These are phyloP conservation scores for Dysmachus trigonus DNA, from an alignment of 2,888 invertebrate genomes.

Conservation along the genomic window DNA sequence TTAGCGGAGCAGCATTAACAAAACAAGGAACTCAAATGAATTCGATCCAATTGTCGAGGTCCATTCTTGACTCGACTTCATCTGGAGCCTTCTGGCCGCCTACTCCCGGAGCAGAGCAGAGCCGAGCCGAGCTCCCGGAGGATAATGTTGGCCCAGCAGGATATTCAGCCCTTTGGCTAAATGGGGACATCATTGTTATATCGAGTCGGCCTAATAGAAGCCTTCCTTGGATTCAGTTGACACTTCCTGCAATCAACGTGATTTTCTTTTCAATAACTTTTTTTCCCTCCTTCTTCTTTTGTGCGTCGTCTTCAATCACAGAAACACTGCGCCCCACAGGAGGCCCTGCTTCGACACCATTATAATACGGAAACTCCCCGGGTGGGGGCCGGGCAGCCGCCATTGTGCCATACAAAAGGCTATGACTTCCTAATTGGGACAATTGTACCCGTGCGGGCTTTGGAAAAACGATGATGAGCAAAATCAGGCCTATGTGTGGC, in stretches of 20 bases:
- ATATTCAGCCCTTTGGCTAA: conserved; percentile 38
- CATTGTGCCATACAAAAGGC: conserved; percentile 15
- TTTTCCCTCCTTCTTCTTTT: conserved; percentile 12
- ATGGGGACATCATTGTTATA: conserved; percentile 32
- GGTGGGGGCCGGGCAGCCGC: background rate
- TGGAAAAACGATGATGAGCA: conserved; percentile 7
- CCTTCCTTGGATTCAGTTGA: conserved; percentile 27
- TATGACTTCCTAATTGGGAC: conserved; percentile 39
- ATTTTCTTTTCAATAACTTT: conserved; percentile 41
- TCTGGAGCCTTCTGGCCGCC: background rate
- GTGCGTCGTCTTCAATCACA: conserved; percentile 19
- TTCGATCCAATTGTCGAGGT: conserved; percentile 19
- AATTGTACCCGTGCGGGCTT: conserved; percentile 11
- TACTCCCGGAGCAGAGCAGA: background rate
- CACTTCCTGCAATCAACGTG: conserved; percentile 43
- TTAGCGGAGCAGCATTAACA: conserved; percentile 3
- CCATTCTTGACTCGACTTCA: background rate
- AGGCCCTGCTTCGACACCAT: conserved; percentile 11
- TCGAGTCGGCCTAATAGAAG: conserved; percentile 27
- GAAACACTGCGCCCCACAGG: conserved; percentile 12
- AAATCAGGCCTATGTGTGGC: background rate
- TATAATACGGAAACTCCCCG: background rate
- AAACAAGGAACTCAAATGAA: conserved; percentile 19
- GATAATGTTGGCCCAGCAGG: conserved; percentile 18
- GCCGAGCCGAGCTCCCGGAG: background rate